Evolutionary conservation across 2,888 invertebrate species (phyloP), one percentile per base, ranked within the genome.

Genomic region (Heteromyza rotundicornis): DNA sequence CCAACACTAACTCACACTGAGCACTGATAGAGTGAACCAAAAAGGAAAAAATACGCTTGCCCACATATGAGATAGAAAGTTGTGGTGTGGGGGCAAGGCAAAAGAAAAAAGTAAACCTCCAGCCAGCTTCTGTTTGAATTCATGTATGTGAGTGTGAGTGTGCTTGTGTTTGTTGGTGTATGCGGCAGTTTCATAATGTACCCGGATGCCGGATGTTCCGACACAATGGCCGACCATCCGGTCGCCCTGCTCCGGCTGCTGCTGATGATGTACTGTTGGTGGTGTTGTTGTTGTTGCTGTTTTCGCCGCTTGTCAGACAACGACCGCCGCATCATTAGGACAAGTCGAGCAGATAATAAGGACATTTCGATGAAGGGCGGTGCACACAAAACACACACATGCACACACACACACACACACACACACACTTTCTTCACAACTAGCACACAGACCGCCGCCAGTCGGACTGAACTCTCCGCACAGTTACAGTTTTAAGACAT

Each of bases 171-270:
- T 53, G 7, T 57, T 49, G 57, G 35, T 36, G 22, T 57, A 53
- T 64, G 56, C 44, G 58, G 61, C 62, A 60, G 70, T 71, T 71
- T 68, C 71, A 74, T 70, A 71, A 73, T 73, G 75, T 75, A 72
- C 71, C 74, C 74, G 74, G 74, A 74, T 74, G 74, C 74, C 74
- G 74, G 74, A 74, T 74, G 74, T 72, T 71, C 73, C 73, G 71
- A 73, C 74, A 74, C 74, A 74, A 74, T 74, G 72, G 74, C 71
- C 70, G 75, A 73, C 75, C 74, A 75, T 74, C 74, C 74, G 75
- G 70, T 71, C 63, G 64, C 67, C 69, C 72, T 40, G 22, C 32
- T 50, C 20, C 44, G 72, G 71, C 73, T 74, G 73, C 73, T 63
- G 67, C 64, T 65, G n/a, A n/a, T n/a, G n/a, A n/a, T n/a, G n/a